Base-by-base conservation (phyloP, 1,140 invertebrate genomes). In the Tetragnatha versicolor region DNA sequence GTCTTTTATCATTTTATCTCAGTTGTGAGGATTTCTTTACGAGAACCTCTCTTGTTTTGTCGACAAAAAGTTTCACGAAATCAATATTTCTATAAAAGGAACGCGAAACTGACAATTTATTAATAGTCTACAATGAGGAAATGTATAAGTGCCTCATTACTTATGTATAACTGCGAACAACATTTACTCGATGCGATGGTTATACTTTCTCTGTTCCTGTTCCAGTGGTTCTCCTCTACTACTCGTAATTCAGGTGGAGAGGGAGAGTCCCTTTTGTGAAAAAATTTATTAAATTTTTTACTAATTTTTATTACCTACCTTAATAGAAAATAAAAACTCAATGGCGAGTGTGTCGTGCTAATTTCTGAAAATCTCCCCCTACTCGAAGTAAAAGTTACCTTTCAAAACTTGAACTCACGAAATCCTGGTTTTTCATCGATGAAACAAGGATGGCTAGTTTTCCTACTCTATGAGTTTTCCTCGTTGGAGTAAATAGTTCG, bases 21-120 rank as follows among this genome's bases (percentile, higher is more conserved):
- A 29, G 22, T 25, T 25, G 12, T 53, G n/a, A 27, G 17, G 31
- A 1, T 55, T 55, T 55, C 22, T 58, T 33, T 31, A n/a, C 14
- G 14, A 22, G 27, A 20, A 61, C 20, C 14, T 63, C 22, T 63
- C 12, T 63, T n/a, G 39, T 42, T 42, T n/a, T n/a, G 55, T 31
- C n/a, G 12, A 27, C 33, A 25, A 20, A 3, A 29, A 49, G 42
- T n/a, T 3, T 17, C 63, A 27, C 39, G n/a, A 47, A 66, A 66
- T 66, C 63, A 42, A 66, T 66, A 42, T 47, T 47, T 66, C 63
- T 49, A 47, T 66, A 27, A 66, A n/a, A 20, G 63, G 60, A 58
- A n/a, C 42, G n/a, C 35, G 25, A 17, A 63, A 66, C 14, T 17
- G 42, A 17, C 17, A 29, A 9, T 66, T 66, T 66, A 66, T 66